A percentile compares a stretch with the other conserved stretches of the same genome.
These are phyloP conservation scores for Therioaphis trifolii DNA, from an alignment of 2,888 invertebrate genomes.

Conservation along the genomic window DNA sequence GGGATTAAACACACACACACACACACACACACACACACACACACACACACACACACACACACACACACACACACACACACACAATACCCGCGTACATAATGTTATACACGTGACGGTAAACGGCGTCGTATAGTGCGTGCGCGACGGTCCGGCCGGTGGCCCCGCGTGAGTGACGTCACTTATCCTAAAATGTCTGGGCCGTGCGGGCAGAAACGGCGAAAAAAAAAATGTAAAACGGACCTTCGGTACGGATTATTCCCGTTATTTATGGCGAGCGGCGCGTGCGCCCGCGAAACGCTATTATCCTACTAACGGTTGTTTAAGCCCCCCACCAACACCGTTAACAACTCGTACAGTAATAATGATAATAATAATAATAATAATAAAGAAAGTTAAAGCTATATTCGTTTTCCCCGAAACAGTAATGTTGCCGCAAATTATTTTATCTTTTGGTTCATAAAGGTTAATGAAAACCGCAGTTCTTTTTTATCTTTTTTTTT, in stretches of 20 bases:
- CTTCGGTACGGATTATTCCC: slow-evolving; percentile 38
- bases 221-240: slow-evolving; percentile 24
- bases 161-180: neutral
- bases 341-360: slow-evolving; percentile 54
- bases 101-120: too few relatives aligned
- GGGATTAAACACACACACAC: neutral
- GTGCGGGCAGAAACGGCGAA: too few relatives aligned
- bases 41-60: too few relatives aligned
- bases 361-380: slow-evolving; percentile 49
- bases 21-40: too few relatives aligned
- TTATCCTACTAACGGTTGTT: slow-evolving; percentile 48
- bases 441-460: slow-evolving; percentile 50
- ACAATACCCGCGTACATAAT: too few relatives aligned
- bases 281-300: neutral
- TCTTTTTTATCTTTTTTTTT: slow-evolving; percentile 15
- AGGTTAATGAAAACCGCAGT: slow-evolving; percentile 60
- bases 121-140: too few relatives aligned
- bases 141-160: neutral
- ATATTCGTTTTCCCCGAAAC: slow-evolving; percentile 41
- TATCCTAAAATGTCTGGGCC: too few relatives aligned
- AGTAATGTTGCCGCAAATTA: slow-evolving; percentile 56
- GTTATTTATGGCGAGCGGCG: slow-evolving; percentile 31
- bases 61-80: too few relatives aligned
- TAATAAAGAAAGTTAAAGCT: slow-evolving; percentile 52
- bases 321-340: slow-evolving; percentile 41